These are phyloP conservation scores for Trachelipus rathkii DNA, from an alignment of 1,140 invertebrate genomes.

Conservation along the genomic window DNA sequence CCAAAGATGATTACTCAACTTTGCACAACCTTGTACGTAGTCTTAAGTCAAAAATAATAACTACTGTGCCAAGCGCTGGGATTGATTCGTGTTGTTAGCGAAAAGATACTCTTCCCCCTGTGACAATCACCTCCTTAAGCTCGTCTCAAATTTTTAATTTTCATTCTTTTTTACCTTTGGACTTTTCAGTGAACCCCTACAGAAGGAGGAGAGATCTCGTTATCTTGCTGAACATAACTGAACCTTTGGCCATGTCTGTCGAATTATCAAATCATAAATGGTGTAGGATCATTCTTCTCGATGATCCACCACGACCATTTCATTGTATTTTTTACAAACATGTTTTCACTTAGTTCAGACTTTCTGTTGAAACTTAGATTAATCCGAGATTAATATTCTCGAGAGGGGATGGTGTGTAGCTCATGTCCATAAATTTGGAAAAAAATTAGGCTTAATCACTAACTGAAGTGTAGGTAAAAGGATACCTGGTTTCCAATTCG, in stretches of 20 bases:
- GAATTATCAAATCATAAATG: background rate
- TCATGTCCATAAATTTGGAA: background rate
- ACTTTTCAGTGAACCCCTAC: background rate
- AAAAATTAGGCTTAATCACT: background rate
- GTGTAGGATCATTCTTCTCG: background rate
- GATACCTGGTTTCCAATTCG: background rate
- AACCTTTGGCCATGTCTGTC: background rate
- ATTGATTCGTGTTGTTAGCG: background rate
- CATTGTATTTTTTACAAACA: background rate
- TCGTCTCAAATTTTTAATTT: background rate
- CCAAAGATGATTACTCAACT: too few relatives aligned
- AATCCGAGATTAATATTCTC: background rate
- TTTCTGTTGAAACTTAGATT: background rate
- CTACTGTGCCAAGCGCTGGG: background rate
- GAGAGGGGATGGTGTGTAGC: background rate
- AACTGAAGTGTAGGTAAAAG: background rate
- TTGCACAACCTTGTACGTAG: too few relatives aligned
- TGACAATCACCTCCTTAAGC: background rate
- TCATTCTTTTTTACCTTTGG: background rate
- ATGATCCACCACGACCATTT: background rate
- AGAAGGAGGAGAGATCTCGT: background rate
- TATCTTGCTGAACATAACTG: background rate
- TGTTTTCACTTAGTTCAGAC: background rate
- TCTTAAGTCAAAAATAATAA: too few relatives aligned
- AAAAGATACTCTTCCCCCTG: background rate